These are phyloP conservation scores for Philereme vetulata DNA, from an alignment of 2,888 invertebrate species.

Conservation along the genomic window DNA sequence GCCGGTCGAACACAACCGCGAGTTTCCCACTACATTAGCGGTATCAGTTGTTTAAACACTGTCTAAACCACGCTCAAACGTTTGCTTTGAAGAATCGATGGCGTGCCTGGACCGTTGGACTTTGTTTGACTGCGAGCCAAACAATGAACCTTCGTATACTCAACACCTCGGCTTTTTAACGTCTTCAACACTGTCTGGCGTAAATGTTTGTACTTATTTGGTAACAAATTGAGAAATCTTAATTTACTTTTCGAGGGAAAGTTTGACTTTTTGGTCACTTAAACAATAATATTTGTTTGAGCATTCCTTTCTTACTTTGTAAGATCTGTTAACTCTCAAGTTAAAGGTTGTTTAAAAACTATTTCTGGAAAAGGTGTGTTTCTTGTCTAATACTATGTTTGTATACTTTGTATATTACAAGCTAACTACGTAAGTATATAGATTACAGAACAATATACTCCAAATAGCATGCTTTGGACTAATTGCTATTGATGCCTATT, in stretches of 20 bases:
- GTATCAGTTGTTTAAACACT: constrained; percentile 64
- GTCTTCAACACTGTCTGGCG: constrained; percentile 61
- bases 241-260: constrained; percentile 53
- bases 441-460: constrained; percentile 16
- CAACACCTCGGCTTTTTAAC: constrained; percentile 74
- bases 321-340: constrained; percentile 25
- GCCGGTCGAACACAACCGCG: constrained; percentile 48
- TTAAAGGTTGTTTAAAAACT: constrained; percentile 9
- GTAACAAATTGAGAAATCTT: constrained; percentile 62
- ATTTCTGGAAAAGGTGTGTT: constrained; percentile 10
- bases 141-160: constrained; percentile 70
- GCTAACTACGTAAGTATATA: neutral
- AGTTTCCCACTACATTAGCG: constrained; percentile 65
- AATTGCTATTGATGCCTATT: constrained; percentile 29
- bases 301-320: constrained; percentile 27
- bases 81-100: constrained; percentile 67
- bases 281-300: constrained; percentile 41
- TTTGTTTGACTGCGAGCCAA: constrained; percentile 68
- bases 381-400: neutral
- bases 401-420: neutral
- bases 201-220: constrained; percentile 54
- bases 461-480: constrained; percentile 10
- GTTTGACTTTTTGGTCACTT: constrained; percentile 40
- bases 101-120: constrained; percentile 41
- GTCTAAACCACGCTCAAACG: constrained; percentile 46